phyloP scores from a whole-genome alignment of 2,888 invertebrate genomes.

The Cryptocephalus primarius region DNA sequence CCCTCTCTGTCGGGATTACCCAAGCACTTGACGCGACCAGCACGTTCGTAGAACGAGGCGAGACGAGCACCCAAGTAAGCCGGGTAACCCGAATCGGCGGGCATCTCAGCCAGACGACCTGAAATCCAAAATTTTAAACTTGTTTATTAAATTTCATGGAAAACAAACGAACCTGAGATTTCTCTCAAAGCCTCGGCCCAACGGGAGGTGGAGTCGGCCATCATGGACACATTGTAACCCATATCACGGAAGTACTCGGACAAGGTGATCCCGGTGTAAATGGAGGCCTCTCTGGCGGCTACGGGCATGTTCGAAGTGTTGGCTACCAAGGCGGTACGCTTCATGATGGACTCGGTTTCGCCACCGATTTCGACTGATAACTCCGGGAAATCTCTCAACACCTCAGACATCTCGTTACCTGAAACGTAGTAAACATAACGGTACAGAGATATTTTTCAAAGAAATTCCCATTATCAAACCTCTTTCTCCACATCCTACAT shows the following conservation, averaged over 20 bases:
- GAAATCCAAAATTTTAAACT: not conserved
- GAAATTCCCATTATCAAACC: slow-evolving; percentile 32
- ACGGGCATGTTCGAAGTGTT: slow-evolving; percentile 99
- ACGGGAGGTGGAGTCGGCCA: slow-evolving; percentile 99
- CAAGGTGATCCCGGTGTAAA: slow-evolving; percentile 98
- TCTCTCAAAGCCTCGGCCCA: slow-evolving; percentile 99
- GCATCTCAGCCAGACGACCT: slow-evolving; percentile 98
- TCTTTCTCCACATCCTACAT: slow-evolving; percentile 99
- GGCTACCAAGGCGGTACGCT: slow-evolving; percentile 96
- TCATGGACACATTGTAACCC: slow-evolving; percentile 99
- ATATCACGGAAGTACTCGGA: slow-evolving; percentile 99
- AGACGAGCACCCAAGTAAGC: slow-evolving; percentile 97
- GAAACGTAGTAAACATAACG: slow-evolving; percentile 3
- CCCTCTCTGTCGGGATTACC: slow-evolving; percentile 98
- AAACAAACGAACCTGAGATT: slow-evolving; percentile 55
- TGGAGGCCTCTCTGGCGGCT: slow-evolving; percentile 98
- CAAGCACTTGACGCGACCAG: slow-evolving; percentile 92
- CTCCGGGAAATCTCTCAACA: slow-evolving; percentile 97
- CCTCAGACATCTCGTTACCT: slow-evolving; percentile 99
- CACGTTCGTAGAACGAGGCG: slow-evolving; percentile 99
- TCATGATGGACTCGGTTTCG: slow-evolving; percentile 97
- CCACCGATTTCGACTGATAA: slow-evolving; percentile 96
- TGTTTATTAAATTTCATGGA: not conserved
- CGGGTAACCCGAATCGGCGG: slow-evolving; percentile 97
- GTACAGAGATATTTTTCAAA: no score